These are phyloP conservation scores for Pinctada fucata DNA, from an alignment of 2,888 invertebrate species.

Conservation along the genomic window DNA sequence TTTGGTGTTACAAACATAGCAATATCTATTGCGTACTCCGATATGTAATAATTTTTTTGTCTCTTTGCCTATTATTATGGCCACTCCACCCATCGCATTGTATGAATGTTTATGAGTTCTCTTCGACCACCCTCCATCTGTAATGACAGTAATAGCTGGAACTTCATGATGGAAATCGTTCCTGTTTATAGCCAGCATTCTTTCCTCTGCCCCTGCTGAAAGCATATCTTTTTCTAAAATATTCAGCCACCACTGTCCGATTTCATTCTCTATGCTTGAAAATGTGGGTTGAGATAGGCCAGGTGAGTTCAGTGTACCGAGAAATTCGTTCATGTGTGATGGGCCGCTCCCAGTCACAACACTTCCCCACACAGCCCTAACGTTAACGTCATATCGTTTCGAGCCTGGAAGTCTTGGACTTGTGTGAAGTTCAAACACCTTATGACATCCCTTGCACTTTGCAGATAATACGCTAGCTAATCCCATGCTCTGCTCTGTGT, in stretches of 20 bases:
- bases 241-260: too few species aligned
- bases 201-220: slow-evolving; percentile 32
- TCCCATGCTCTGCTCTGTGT: too few species aligned
- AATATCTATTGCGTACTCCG: too few species aligned
- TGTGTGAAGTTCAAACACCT: too few species aligned
- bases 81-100: slow-evolving; percentile 48
- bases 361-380: slow-evolving; percentile 23
- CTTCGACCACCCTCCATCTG: neutral
- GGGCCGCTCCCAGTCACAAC: slow-evolving; percentile 21
- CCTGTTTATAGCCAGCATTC: slow-evolving; percentile 33
- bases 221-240: slow-evolving; percentile 9
- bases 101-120: slow-evolving; percentile 11
- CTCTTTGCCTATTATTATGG: slow-evolving; percentile 39
- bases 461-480: too few species aligned
- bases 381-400: slow-evolving; percentile 20
- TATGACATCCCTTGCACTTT: too few species aligned
- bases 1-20: neutral
- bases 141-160: slow-evolving; percentile 44
- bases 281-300: slow-evolving; percentile 6
- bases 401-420: too few species aligned
- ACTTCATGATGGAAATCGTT: slow-evolving; percentile 37
- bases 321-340: slow-evolving; percentile 14
- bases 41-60: slow-evolving; percentile 3
- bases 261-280: too few species aligned
- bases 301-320: slow-evolving; percentile 7